Evolutionary conservation across 2,797 vertebrate genomes (phyloP).

Genomic region (Rallus crepitans): DNA sequence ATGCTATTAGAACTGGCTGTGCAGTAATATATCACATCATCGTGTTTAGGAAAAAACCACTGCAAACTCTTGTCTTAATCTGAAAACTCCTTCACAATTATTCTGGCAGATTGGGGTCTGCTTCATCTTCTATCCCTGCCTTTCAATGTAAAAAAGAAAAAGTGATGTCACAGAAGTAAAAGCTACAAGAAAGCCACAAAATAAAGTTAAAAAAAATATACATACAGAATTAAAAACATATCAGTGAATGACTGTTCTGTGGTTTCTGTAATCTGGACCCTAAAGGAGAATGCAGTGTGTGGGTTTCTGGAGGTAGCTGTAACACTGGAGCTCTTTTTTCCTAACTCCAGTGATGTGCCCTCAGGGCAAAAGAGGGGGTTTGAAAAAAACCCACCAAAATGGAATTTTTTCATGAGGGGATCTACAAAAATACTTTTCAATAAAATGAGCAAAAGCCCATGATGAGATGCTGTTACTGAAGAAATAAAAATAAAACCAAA

Average conservation of each 20-base stretch:
- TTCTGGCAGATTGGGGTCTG: not conserved
- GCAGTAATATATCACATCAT: not conserved
- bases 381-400: constrained; percentile 19
- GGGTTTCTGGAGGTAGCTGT: not conserved
- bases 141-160: constrained; percentile 16
- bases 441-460: constrained; percentile 29
- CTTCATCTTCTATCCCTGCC: not conserved
- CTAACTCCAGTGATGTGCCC: not conserved
- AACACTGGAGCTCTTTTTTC: not conserved
- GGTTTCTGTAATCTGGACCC: constrained; percentile 24
- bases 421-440: constrained; percentile 44
- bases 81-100: not conserved
- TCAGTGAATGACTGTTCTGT: not conserved
- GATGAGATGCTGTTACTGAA: constrained; percentile 4
- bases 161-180: constrained; percentile 39
- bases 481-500: not conserved
- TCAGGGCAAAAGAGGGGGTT: not conserved
- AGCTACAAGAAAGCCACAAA: constrained; percentile 24
- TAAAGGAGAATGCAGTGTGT: not conserved
- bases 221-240: constrained; percentile 33
- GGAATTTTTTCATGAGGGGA: constrained; percentile 15
- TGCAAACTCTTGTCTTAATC: not conserved
- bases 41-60: not conserved
- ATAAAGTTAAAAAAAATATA: not conserved
- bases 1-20: not conserved